Evolutionary conservation across 2,888 invertebrate genomes (phyloP), one percentile per base, ranked within the genome.

Genomic region (Coecobrya sp.): DNA sequence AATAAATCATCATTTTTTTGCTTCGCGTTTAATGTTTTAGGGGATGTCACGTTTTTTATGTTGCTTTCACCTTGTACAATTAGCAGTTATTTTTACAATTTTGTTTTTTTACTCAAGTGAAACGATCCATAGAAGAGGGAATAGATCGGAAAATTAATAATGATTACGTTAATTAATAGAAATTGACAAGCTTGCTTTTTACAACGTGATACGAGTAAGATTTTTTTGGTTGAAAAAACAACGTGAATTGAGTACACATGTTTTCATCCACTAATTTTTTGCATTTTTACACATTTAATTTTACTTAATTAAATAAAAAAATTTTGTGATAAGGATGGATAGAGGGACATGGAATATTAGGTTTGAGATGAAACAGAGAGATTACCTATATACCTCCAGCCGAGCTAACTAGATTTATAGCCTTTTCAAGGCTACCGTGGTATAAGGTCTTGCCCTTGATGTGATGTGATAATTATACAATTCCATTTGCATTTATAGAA

Each of bases 391-490:
- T 59, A 13, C 30, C 36, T 68, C 30, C 30, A 30, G 30, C 13
- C 45, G 16, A 76, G 76, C 25, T 42, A 52, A 27, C 76, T 22
- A 42, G 30, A 55, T 59, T 81, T 81, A 30, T 19, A 52, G 5
- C 73, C 27, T 73, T 84, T 76, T 65, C 91, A 91, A 91, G 86
- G 79, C 55, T 86, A 81, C n/a, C n/a, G n/a, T 36, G 86, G 42
- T 42, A 49, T 13, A 49, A 91, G 81, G 91, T 86, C 86, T 86
- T 86, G 91, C 91, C 91, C 91, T 86, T 81, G 86, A 86, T 91
- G 91, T 86, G 86, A 62, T 81, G 91, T 49, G 91, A 91, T 91
- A 91, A 91, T 91, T 91, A 79, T 91, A 73, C 86, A 49, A 52
- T n/a, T 49, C 11, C 49, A 13, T 49, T 49, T 49, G 49, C 10